Evolutionary conservation across 2,797 vertebrate genomes (phyloP), one percentile per base, ranked within the genome.

Genomic region (Serranus cabrilla): DNA sequence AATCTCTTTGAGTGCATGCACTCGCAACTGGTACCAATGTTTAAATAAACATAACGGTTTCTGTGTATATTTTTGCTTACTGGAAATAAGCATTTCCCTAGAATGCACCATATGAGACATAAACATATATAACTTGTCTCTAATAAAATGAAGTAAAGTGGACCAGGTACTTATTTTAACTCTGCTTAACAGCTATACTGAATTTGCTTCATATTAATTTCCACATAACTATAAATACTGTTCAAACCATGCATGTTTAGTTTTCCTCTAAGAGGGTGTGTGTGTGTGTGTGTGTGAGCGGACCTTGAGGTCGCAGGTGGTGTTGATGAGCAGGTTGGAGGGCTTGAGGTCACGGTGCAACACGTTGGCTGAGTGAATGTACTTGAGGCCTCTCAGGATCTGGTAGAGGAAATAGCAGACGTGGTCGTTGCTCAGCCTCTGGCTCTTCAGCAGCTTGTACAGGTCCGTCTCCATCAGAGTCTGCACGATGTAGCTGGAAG

Each of bases 391-490:
- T 70, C 97, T 90, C 5, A 98, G 95, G 46, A 99, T 98, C 84
- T 99, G 97, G 92, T 98, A 99, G 5, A 99, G 96, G 93, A 99
- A 99, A 92, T 98, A 99, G 87, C 97, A 98, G 72, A 97, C 93
- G 52, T 99, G 97, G 90, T 99, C 97, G 3, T 98, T 95, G 74
- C 97, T 98, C 63, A 99, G 89, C 60, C 95, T 96, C 73, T 99
- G 97, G 1, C 92, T 89, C 78, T 98, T 98, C 87, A 99, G 96
- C 93, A 99, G 91, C 90, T 99, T 98, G 95, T 99, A 98, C 5
- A 99, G 94, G 90, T 99, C 97, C 0, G 97, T 98, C 92, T 99
- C 97, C 97, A 99, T 99, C 91, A 99, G 94, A 81, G 97, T 97
- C 93, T 99, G 96, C 20, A 99, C 97, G 0, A 99, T 98, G 91